A percentile compares a stretch with the other conserved stretches of the same genome.
phyloP scores from a whole-genome alignment of 2,113 vertebrate genomes.

The Xiphorhynchus elegans region DNA sequence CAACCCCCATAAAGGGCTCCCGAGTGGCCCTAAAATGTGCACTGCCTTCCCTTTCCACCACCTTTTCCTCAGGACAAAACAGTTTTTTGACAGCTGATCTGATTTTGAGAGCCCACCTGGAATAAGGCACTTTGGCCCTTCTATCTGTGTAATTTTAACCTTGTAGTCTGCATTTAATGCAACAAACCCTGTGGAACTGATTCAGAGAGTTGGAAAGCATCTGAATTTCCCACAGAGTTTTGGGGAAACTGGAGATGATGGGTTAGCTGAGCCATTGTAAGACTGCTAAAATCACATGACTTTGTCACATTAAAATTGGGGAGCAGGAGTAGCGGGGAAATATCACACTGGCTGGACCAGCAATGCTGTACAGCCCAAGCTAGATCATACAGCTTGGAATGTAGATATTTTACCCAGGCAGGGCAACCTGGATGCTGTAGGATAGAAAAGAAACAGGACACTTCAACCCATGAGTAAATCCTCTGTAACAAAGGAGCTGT shows the following conservation, averaged over 20 bases:
- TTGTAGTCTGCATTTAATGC: neutral
- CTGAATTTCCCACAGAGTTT: neutral
- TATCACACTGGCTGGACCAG: neutral
- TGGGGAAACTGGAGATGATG: neutral
- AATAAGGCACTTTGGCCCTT: neutral
- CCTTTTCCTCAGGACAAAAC: neutral
- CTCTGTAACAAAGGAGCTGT: neutral
- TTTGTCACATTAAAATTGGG: neutral
- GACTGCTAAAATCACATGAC: neutral
- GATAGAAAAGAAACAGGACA: neutral
- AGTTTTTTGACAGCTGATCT: neutral
- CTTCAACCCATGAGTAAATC: neutral
- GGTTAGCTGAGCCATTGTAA: neutral
- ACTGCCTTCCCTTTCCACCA: neutral
- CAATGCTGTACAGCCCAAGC: neutral
- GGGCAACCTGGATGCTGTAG: neutral
- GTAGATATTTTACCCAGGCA: neutral
- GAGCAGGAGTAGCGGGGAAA: fast-evolving
- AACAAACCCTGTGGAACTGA: neutral
- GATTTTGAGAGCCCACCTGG: neutral
- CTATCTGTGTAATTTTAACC: neutral
- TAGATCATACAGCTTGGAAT: no score
- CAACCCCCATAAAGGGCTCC: slow-evolving; percentile 49
- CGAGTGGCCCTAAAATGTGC: slow-evolving; percentile 1
- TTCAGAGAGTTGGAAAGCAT: neutral